Evolutionary conservation across 2,797 vertebrate genomes (phyloP), one percentile per base, ranked within the genome.

Genomic region (Oreochromis grahami): DNA sequence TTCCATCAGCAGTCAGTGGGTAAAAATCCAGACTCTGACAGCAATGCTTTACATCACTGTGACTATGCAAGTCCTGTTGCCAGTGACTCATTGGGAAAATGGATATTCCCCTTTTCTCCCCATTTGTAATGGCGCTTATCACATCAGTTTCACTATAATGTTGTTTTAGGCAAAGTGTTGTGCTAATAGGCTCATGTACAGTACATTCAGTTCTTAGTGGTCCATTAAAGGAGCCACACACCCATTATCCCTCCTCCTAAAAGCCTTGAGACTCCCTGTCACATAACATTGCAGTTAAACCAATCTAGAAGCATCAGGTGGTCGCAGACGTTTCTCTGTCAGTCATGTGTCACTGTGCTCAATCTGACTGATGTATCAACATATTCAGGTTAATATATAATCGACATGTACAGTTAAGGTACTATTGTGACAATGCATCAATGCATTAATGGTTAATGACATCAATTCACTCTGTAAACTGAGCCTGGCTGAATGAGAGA

Each of bases 221-320:
- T 79, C 58, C 89, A 81, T 87, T 86, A 74, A 81, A 60, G 72
- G 26, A 85, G 32, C 11, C 19, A 36, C 34, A 79, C 68, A 34
- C 15, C 80, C 84, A 80, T 76, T 76, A 85, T n/a, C 70, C 70
- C 51, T 36, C 52, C 80, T 76, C 52, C 34, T 51, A 79, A 90
- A 89, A 56, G 70, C 50, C 29, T 74, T 1, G 45, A 41, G 58
- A 55, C 51, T 80, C 6, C 9, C 17, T 2, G 8, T 91, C 90
- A 84, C 80, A 12, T 88, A 92, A 90, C 60, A 7, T 76, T 89
- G 81, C 80, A 86, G 87, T 77, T 21, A 60, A 56, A 85, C 13
- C 41, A 50, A 60, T 63, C 72, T 51, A 19, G 56, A 76, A 81
- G 80, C 65, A 81, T 79, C 79, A 82, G 84, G 34, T 52, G 2